phyloP scores from a whole-genome alignment of 2,797 vertebrate genomes.

The Botia kubotai region DNA sequence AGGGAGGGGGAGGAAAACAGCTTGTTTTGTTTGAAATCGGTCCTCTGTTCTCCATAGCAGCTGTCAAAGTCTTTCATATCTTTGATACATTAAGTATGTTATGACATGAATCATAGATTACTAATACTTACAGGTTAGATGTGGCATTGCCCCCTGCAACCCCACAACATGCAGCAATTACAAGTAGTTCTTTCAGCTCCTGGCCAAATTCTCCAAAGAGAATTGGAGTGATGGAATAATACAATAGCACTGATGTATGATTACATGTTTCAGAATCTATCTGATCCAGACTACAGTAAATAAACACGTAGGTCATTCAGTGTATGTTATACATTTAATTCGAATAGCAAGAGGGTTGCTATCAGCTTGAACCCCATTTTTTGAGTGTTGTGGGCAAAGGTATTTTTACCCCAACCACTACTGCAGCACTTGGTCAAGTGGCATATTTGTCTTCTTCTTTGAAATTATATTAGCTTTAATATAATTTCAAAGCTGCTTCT shows the following conservation, averaged over 20 bases:
- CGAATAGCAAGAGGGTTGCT: slow-evolving; percentile 46
- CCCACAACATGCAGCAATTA: background rate
- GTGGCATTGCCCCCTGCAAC: slow-evolving; percentile 21
- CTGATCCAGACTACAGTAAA: slow-evolving; percentile 48
- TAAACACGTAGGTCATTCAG: slow-evolving; percentile 48
- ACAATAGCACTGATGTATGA: slow-evolving; percentile 44
- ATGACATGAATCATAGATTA: slow-evolving; percentile 56
- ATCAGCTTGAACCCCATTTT: slow-evolving; percentile 75
- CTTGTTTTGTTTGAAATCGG: slow-evolving; percentile 83
- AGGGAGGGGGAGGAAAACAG: slow-evolving; percentile 69
- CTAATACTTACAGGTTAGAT: slow-evolving; percentile 55
- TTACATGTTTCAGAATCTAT: slow-evolving; percentile 48
- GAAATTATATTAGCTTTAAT: slow-evolving; percentile 97
- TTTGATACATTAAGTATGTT: slow-evolving; percentile 63
- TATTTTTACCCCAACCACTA: slow-evolving; percentile 64
- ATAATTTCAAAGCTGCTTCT: slow-evolving; percentile 90
- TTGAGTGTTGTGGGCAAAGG: slow-evolving; percentile 74
- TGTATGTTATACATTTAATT: slow-evolving; percentile 56
- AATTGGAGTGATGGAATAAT: slow-evolving; percentile 23
- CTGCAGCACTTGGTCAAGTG: slow-evolving; percentile 84
- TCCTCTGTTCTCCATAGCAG: slow-evolving; percentile 54
- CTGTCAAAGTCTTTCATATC: slow-evolving; percentile 90
- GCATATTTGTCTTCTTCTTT: slow-evolving; percentile 85
- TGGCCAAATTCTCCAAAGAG: slow-evolving; percentile 43
- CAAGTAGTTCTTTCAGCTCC: slow-evolving; percentile 1